Conservation (phyloP, 1,140 invertebrate genomes). For the Cyrtorhinus lividipennis region DNA sequence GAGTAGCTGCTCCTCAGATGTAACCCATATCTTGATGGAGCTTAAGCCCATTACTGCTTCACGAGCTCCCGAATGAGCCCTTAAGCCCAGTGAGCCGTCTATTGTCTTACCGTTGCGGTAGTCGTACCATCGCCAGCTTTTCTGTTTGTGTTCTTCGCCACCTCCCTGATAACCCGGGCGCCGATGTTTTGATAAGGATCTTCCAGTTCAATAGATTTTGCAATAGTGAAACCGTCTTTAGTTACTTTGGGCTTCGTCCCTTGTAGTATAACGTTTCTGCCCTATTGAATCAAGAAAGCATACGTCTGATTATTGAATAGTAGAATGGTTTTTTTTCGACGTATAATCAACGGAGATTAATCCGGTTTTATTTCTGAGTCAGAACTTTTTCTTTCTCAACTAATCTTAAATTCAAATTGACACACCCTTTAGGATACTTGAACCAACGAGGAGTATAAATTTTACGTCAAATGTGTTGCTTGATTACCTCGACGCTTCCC, state of each 20-base stretch:
- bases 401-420: no score
- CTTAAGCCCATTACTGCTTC: no score
- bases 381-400: no score
- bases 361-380: no score
- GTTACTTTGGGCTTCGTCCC: slow-evolving; percentile 64
- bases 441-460: no score
- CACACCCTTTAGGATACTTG: no score
- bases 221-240: slow-evolving; percentile 64
- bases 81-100: no score
- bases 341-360: neutral
- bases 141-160: slow-evolving; percentile 64
- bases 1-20: no score
- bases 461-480: no score
- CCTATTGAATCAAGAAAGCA: slow-evolving; percentile 31
- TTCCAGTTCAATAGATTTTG: slow-evolving; percentile 57
- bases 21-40: no score
- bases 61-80: no score
- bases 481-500: no score
- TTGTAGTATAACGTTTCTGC: slow-evolving; percentile 58
- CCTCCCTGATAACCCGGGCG: slow-evolving; percentile 60
- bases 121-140: slow-evolving; percentile 63
- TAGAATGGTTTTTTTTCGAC: neutral
- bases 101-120: slow-evolving; percentile 47
- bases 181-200: slow-evolving; percentile 64
- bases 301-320: neutral